Evolutionary conservation across 2,888 invertebrate species (phyloP).

Genomic region (Eristalis tenax): DNA sequence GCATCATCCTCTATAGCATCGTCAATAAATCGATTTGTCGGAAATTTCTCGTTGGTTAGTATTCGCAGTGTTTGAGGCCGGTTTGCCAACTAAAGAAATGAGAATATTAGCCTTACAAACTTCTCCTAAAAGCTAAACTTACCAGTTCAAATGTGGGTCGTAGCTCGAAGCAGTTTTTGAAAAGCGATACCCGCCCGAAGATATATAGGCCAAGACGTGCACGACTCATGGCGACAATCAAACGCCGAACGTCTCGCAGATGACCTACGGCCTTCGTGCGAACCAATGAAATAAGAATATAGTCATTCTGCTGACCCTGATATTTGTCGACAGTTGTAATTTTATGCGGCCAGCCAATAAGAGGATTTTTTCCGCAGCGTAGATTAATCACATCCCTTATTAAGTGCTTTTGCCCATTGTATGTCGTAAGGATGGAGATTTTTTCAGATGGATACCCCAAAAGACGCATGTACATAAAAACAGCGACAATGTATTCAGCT

Average conservation of each 20-base stretch:
- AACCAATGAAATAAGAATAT: slow-evolving; percentile 96
- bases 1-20: slow-evolving; percentile 79
- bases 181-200: slow-evolving; percentile 95
- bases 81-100: slow-evolving; percentile 86
- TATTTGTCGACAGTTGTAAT: slow-evolving; percentile 99
- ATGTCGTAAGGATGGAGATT: slow-evolving; percentile 98
- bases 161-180: slow-evolving; percentile 98
- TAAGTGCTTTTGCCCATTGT: slow-evolving; percentile 99
- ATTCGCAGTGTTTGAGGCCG: slow-evolving; percentile 91
- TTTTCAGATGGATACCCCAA: slow-evolving; percentile 98
- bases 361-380: slow-evolving; percentile 95
- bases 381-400: slow-evolving; percentile 97
- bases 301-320: slow-evolving; percentile 99
- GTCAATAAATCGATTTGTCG: slow-evolving; percentile 84
- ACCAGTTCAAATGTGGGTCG: slow-evolving; percentile 97
- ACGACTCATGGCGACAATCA: slow-evolving; percentile 98
- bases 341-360: slow-evolving; percentile 96
- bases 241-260: slow-evolving; percentile 95
- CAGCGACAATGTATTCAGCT: slow-evolving; percentile 97
- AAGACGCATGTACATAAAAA: slow-evolving; percentile 99
- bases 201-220: slow-evolving; percentile 98
- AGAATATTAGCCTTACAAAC: neutral
- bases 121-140: slow-evolving; percentile 69
- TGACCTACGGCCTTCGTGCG: slow-evolving; percentile 99
- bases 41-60: slow-evolving; percentile 90